phyloP scores from a whole-genome alignment of 2,888 invertebrate species.

The Gastracanthus pulcherrimus region DNA sequence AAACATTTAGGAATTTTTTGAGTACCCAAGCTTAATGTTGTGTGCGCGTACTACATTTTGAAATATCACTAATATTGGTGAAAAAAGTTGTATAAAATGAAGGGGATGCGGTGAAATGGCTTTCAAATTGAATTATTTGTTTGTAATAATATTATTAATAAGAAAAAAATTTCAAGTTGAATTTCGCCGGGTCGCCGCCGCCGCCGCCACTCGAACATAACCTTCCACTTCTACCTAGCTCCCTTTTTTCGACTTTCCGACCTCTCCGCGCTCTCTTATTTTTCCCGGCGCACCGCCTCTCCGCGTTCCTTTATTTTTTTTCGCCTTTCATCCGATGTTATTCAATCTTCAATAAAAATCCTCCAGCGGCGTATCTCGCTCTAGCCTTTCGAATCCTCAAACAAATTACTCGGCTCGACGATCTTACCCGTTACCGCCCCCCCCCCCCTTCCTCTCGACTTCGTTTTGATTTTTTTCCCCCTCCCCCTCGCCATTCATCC shows the following conservation, averaged over 20 bases:
- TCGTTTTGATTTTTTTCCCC: background rate
- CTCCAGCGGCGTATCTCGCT: constrained; percentile 24
- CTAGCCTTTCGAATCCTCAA: constrained; percentile 27
- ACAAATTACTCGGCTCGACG: constrained; percentile 32
- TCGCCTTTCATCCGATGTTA: constrained; percentile 11
- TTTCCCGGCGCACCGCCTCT: background rate
- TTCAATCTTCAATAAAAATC: constrained; percentile 41
- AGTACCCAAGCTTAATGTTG: no score
- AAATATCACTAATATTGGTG: no score
- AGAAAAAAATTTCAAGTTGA: no score
- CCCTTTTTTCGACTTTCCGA: background rate
- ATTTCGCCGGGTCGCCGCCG: no score
- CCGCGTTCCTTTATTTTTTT: constrained; percentile 5
- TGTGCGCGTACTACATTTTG: no score
- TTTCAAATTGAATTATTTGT: no score
- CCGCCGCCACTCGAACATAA: constrained; percentile 23
- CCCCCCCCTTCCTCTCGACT: background rate
- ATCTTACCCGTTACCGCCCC: background rate
- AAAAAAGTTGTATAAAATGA: no score
- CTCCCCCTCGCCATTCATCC: background rate
- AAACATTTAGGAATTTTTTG: no score
- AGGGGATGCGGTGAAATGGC: no score
- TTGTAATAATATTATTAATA: no score
- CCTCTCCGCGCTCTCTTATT: background rate
- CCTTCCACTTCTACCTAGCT: background rate